phyloP scores from a whole-genome alignment of 2,797 vertebrate species.

The Erithacus rubecula region DNA sequence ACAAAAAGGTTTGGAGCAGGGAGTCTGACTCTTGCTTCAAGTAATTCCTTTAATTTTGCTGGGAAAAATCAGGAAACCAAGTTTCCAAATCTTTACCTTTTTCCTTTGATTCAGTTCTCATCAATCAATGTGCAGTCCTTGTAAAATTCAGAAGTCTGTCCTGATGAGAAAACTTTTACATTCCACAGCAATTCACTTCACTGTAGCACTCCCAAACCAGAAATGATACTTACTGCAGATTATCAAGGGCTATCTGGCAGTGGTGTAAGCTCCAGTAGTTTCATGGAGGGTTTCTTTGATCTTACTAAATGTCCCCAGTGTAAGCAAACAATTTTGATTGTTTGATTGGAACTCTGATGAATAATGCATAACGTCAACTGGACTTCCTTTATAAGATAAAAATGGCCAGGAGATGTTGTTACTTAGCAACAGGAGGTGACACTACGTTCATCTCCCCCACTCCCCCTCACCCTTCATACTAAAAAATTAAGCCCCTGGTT shows the following conservation, averaged over 20 bases:
- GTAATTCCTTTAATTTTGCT: background rate
- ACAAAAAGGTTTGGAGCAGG: background rate
- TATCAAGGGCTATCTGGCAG: background rate
- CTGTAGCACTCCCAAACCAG: conserved; percentile 40
- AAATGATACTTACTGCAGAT: conserved; percentile 74
- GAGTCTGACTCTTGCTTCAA: conserved; percentile 20
- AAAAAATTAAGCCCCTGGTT: conserved; percentile 68
- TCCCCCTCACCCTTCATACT: conserved; percentile 64
- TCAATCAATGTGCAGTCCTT: background rate
- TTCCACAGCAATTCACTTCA: conserved; percentile 31
- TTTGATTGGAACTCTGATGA: conserved; percentile 77
- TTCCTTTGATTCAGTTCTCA: background rate
- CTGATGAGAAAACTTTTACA: conserved; percentile 61
- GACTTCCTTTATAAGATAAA: conserved; percentile 81
- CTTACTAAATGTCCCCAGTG: conserved; percentile 68
- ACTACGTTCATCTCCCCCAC: conserved; percentile 73
- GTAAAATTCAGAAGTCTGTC: conserved; percentile 44
- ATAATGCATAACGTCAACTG: conserved; percentile 79
- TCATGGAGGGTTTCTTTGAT: conserved; percentile 69
- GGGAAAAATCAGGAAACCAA: conserved; percentile 31
- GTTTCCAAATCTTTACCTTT: conserved; percentile 6
- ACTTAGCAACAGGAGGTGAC: conserved; percentile 83
- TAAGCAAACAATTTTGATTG: conserved; percentile 80
- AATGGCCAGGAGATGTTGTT: conserved; percentile 79
- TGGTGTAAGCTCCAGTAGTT: conserved; percentile 60